Conservation (phyloP, 2,113 vertebrate genomes). For the Myotis davidii region DNA sequence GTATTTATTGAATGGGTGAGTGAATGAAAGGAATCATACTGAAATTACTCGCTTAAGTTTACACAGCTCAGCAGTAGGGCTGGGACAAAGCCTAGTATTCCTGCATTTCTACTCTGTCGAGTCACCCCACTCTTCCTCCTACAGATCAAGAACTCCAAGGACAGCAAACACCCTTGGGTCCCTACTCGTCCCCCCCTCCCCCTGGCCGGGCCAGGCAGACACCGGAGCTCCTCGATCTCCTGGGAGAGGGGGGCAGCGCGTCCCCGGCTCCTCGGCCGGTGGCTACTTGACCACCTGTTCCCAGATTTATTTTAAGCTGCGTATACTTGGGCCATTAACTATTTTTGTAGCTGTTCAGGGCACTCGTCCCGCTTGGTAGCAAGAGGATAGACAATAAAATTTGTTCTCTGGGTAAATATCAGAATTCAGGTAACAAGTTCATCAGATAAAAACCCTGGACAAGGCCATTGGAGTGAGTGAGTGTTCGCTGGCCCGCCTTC, state of each 20-base stretch:
- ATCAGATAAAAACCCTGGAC: not conserved
- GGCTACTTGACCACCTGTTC: constrained; percentile 41
- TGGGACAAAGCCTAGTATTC: not conserved
- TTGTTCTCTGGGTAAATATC: not conserved
- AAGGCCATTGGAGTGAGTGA: not conserved
- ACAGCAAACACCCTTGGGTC: not conserved
- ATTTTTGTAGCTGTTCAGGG: constrained; percentile 59
- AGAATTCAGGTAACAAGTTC: not conserved
- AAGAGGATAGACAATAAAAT: not conserved
- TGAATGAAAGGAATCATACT: not conserved
- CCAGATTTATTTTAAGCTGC: constrained; percentile 72
- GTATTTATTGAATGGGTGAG: not conserved
- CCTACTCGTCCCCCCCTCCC: not conserved
- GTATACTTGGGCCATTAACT: constrained; percentile 57
- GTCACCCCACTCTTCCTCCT: not conserved
- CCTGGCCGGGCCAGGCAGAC: not conserved
- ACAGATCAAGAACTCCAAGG: not conserved
- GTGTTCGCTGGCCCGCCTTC: not conserved
- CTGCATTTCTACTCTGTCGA: not conserved
- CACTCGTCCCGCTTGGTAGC: not conserved
- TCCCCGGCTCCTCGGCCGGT: not conserved
- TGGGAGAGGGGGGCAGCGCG: not conserved
- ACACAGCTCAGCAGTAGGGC: not conserved
- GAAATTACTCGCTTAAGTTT: not conserved
- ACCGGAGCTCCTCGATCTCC: not conserved